phyloP scores from a whole-genome alignment of 2,888 invertebrate species.

The Lochmaea capreae region DNA sequence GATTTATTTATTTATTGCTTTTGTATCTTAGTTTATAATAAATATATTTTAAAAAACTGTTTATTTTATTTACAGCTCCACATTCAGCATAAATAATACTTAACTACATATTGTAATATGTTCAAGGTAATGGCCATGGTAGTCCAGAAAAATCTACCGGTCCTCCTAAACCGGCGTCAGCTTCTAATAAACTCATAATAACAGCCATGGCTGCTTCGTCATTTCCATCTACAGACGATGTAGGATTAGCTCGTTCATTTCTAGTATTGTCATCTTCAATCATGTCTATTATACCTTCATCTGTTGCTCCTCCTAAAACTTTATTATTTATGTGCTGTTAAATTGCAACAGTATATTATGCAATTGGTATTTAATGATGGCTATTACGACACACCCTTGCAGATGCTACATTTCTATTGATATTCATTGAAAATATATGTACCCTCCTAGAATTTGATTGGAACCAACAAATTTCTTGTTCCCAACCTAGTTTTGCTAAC shows the following conservation, averaged over 20 bases:
- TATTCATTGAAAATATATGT: too few relatives aligned
- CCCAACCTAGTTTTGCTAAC: too few relatives aligned
- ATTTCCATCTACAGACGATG: conserved; percentile 75
- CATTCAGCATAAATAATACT: background rate
- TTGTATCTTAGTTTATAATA: conserved; percentile 7
- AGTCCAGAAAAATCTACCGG: conserved; percentile 88
- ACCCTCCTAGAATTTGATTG: too few relatives aligned
- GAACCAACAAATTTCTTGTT: too few relatives aligned
- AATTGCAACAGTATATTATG: background rate
- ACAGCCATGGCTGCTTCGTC: conserved; percentile 94
- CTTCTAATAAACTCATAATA: conserved; percentile 90
- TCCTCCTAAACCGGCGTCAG: conserved; percentile 89
- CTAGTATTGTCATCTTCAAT: conserved; percentile 64
- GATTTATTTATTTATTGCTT: background rate
- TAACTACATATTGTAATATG: conserved; percentile 37
- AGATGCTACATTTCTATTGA: too few relatives aligned
- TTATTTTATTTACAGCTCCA: background rate
- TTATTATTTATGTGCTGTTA: conserved; percentile 1
- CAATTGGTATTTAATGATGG: background rate
- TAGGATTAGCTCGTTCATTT: conserved; percentile 64
- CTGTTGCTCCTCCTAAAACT: conserved; percentile 59
- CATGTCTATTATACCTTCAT: conserved; percentile 71
- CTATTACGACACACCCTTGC: too few relatives aligned
- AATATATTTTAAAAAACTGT: background rate
- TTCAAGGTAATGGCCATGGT: conserved; percentile 85